Evolutionary conservation across 2,888 invertebrate genomes (phyloP), one percentile per base, ranked within the genome.

Genomic region (Eudemis profundana): DNA sequence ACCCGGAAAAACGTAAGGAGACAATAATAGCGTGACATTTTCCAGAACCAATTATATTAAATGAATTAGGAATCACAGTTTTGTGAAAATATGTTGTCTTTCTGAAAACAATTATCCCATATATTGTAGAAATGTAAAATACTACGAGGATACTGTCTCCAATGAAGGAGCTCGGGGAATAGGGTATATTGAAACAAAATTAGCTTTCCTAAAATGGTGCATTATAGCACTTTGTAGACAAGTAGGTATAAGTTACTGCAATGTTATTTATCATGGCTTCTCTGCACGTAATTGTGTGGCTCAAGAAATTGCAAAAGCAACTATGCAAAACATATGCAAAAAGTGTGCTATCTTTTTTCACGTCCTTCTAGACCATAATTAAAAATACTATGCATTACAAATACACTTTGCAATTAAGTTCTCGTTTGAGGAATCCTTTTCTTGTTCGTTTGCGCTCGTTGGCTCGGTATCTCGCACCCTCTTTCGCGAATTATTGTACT

Each of bases 401-500:
- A 51, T 56, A 49, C 40, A 49, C 56, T 56, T 49, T 29, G 62
- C 62, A 63, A 63, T 63, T 56, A 47, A 54, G 54, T 54, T 56
- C 54, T 47, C 40, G 49, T 63, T 63, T 56, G 44, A 53, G 36
- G 14, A 33, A 56, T 63, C 56, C 56, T 61, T 50, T 23, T 38
- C 53, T 62, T 54, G 62, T 54, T 49, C 62, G 38, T 62, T 54
- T 47, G 47, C 38, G 47, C 27, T 47, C 38, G 40, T 49, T 38
- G 54, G 29, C 56, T 49, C 29, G 33, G 51, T 56, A 40, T 29
- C 56, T 49, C 54, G 49, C 56, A 56, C 56, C 40, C 62, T 49
- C 56, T 56, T 51, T 49, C 40, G 56, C 47, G 56, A 49, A 63
- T 63, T 56, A 63, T 56, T 49, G 56, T 56, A 56, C 54, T 63